A percentile compares a stretch with the other conserved stretches of the same genome.
Evolutionary conservation across 2,113 vertebrate species (phyloP).

Genomic region (Zapus hudsonius): DNA sequence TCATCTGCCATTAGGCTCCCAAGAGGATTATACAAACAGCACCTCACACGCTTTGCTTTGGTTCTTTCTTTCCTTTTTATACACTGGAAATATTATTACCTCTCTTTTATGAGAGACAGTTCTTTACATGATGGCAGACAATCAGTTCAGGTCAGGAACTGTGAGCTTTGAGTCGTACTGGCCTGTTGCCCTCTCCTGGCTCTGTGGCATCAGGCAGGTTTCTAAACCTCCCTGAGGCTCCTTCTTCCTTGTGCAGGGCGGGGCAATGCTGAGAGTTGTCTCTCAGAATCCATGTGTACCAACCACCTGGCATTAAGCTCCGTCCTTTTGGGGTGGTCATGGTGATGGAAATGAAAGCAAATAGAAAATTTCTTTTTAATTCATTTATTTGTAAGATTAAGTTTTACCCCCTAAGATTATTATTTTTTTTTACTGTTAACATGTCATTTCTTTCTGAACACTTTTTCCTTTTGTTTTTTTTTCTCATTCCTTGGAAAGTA

Average conservation of each 20-base stretch:
- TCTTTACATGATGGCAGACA: neutral
- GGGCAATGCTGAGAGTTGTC: no score
- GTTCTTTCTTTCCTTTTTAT: neutral
- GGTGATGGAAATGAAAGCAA: neutral
- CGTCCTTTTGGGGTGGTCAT: no score
- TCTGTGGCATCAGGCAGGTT: no score
- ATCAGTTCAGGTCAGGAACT: no score
- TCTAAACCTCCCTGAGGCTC: no score
- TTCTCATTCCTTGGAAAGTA: neutral
- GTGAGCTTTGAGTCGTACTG: no score
- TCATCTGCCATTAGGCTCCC: slow-evolving; percentile 39
- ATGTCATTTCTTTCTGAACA: neutral
- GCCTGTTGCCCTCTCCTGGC: no score
- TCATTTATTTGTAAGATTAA: neutral
- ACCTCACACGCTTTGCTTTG: slow-evolving; percentile 47
- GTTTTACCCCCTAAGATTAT: no score
- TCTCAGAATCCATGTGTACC: no score
- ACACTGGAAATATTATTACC: slow-evolving; percentile 38
- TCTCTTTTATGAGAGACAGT: slow-evolving; percentile 59
- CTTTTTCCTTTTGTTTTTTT: no score
- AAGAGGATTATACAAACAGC: slow-evolving; percentile 69
- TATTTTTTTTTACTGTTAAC: neutral
- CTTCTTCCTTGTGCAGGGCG: no score
- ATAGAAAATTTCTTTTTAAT: neutral
- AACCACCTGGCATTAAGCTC: no score